Conservation (phyloP, 2,888 invertebrate species). For the Philopedon plagiatum region DNA sequence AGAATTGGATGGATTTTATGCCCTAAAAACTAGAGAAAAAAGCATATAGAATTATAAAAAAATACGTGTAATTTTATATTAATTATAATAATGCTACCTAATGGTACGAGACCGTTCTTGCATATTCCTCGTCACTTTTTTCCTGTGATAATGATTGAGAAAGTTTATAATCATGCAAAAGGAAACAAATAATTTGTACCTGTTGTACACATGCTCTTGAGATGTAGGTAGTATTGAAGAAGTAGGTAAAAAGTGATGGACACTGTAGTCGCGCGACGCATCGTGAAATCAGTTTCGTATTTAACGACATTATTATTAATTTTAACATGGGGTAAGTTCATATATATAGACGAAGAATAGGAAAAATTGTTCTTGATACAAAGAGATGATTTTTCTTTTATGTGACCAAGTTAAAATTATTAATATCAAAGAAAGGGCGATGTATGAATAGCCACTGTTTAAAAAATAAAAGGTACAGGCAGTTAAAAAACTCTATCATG, state of each 20-base stretch:
- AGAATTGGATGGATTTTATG: not conserved
- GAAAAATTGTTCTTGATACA: too few species aligned
- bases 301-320: slow-evolving; percentile 6
- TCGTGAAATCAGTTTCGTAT: slow-evolving; percentile 34
- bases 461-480: too few species aligned
- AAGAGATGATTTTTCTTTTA: too few species aligned
- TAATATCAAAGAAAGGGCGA: too few species aligned
- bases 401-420: too few species aligned
- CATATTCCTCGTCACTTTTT: slow-evolving; percentile 33
- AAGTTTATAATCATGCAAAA: slow-evolving; percentile 49
- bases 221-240: slow-evolving; percentile 42
- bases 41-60: not conserved
- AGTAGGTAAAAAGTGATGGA: slow-evolving; percentile 45
- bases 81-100: slow-evolving; percentile 22
- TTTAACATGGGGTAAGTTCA: slow-evolving; percentile 36
- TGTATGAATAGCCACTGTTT: too few species aligned
- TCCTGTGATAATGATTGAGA: slow-evolving; percentile 48
- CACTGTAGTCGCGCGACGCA: slow-evolving; percentile 19
- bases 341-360: too few species aligned
- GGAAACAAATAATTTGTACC: slow-evolving; percentile 46
- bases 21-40: not conserved
- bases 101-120: slow-evolving; percentile 22
- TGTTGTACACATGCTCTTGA: slow-evolving; percentile 40
- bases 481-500: too few species aligned
- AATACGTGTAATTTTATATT: slow-evolving; percentile 12